Evolutionary conservation across 1,140 invertebrate genomes (phyloP), one percentile per base, ranked within the genome.

Genomic region (Dendrolimus punctatus): DNA sequence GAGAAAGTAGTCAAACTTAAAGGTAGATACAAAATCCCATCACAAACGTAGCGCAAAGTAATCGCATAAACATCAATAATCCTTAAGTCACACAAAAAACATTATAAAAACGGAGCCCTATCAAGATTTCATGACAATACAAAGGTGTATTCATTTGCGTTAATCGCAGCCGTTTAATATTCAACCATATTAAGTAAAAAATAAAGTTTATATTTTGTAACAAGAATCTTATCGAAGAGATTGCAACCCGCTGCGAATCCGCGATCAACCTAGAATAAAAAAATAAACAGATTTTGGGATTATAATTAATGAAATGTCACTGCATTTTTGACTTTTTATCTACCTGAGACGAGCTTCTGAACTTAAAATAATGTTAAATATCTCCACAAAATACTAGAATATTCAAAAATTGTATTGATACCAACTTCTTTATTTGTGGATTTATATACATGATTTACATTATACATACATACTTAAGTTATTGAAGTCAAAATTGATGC

Each of bases 11-110:
- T 23, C 7, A 23, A 9, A 9, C 2, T 8, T n/a, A 44, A 4
- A 38, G 8, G 36, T 4, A 6, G 36, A 23, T 42, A 6, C 6
- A 51, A 41, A 5, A 7, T 23, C 4, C 42, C 41, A 52, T 40
- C 51, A 37, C 47, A 51, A 51, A 50, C 53, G 60, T 65, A 68
- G 64, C 62, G 66, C 66, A 49, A 63, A 58, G 67, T 73, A 78
- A 73, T 74, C 71, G 63, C 60, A 63, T 73, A 71, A 79, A 76
- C 71, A 76, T 76, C 71, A 72, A 76, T 76, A 76, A 79, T 74
- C 68, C 65, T 65, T 68, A 71, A 57, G 50, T 64, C 60, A 64
- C 51, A 71, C 58, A 72, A 71, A 73, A 71, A 73, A 40, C 57
- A 55, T 51, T 40, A 49, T 49, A 55, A 62, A 61, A 56, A 68